Evolutionary conservation across 2,113 vertebrate genomes (phyloP).

Genomic region (Acinonyx jubatus): DNA sequence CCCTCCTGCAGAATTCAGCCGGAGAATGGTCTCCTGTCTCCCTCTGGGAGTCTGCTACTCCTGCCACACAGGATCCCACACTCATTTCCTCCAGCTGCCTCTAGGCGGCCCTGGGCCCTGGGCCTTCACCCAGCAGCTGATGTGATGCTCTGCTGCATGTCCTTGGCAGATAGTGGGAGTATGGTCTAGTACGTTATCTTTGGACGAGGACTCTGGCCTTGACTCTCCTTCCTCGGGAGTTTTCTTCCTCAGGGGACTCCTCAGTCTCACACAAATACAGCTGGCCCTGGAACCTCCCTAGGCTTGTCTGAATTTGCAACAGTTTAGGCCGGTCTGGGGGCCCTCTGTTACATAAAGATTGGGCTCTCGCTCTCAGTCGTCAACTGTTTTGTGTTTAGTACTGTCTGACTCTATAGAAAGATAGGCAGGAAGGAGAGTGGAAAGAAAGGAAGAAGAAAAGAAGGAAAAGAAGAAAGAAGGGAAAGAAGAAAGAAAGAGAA

Average conservation of each 20-base stretch:
- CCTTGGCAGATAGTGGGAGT: not conserved
- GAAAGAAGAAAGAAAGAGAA: accelerated
- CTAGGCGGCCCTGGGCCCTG: not conserved
- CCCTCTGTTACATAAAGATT: not conserved
- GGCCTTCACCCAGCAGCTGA: not conserved
- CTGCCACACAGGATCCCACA: not conserved
- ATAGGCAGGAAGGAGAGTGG: no score
- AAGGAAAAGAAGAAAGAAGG: no score
- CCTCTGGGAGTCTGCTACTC: not conserved
- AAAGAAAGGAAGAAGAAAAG: not conserved
- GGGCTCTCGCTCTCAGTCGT: not conserved
- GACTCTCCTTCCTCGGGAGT: conserved; percentile 7
- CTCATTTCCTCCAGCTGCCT: conserved; percentile 36
- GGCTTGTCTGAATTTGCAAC: not conserved
- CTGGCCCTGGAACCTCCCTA: not conserved
- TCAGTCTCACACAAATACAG: not conserved
- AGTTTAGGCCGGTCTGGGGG: not conserved
- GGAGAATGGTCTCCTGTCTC: not conserved
- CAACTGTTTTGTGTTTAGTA: not conserved
- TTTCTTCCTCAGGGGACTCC: not conserved
- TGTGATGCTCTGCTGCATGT: not conserved
- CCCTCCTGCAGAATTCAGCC: not conserved
- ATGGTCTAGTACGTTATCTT: conserved; percentile 8
- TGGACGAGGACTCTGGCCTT: not conserved
- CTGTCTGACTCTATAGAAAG: not conserved